phyloP scores from a whole-genome alignment of 1,140 invertebrate species.

The Micrasema longulum region DNA sequence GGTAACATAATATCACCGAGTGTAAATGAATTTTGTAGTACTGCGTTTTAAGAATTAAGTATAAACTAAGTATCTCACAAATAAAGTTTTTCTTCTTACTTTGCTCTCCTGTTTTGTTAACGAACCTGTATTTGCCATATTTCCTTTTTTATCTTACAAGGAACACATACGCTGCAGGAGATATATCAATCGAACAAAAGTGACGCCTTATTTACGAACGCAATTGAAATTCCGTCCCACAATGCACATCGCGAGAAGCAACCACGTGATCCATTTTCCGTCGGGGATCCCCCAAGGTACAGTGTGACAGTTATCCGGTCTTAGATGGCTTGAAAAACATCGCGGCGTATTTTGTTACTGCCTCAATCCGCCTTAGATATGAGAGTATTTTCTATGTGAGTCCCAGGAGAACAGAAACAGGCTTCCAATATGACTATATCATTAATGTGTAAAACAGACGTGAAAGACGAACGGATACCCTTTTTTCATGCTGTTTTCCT shows the following conservation, averaged over 20 bases:
- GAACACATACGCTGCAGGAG: background rate
- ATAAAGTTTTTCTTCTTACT: no score
- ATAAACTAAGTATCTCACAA: no score
- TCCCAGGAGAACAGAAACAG: constrained; percentile 10
- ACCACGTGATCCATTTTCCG: constrained; percentile 29
- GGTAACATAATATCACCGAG: no score
- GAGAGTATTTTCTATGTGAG: constrained; percentile 7
- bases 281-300: background rate
- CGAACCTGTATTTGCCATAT: no score
- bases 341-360: constrained; percentile 26
- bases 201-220: constrained; percentile 15
- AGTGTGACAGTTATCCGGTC: constrained; percentile 17
- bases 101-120: no score
- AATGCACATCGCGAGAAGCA: constrained; percentile 22
- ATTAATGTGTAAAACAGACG: background rate
- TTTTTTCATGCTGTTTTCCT: constrained; percentile 4
- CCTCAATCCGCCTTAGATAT: constrained; percentile 16
- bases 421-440: background rate
- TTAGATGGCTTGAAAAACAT: constrained; percentile 34
- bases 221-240: constrained; percentile 27
- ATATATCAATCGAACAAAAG: constrained; percentile 7
- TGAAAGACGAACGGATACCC: constrained; percentile 4
- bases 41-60: no score
- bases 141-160: no score
- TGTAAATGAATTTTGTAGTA: no score